Evolutionary conservation across 2,113 vertebrate species (phyloP).

Genomic region (Fregata magnificens): DNA sequence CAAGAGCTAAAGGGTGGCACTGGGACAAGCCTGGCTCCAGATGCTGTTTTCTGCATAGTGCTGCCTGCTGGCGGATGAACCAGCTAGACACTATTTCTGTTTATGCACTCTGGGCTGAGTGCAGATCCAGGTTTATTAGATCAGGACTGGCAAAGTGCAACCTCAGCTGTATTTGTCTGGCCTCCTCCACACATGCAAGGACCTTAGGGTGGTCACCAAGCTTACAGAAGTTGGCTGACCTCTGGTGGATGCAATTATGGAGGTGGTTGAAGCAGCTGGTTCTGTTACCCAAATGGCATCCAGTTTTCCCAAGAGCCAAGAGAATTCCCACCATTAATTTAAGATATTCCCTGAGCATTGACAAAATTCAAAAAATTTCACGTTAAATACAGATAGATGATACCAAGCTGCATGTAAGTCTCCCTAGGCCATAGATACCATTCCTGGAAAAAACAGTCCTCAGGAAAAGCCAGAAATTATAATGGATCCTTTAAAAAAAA

Average conservation of each 20-base stretch:
- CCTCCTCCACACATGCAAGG: not conserved
- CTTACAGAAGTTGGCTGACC: not conserved
- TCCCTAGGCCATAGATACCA: not conserved
- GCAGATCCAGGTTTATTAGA: not conserved
- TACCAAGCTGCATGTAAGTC: not conserved
- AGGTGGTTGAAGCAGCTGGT: not conserved
- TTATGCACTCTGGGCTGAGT: not conserved
- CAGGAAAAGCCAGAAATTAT: not conserved
- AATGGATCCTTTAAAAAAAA: not conserved
- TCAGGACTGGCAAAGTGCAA: not conserved
- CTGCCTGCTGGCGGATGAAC: not conserved
- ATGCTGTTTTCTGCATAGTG: not conserved
- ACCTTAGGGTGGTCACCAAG: not conserved
- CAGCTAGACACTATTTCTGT: not conserved
- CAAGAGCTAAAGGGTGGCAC: not conserved
- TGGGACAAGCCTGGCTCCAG: not conserved
- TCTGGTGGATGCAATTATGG: not conserved
- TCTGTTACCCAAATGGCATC: not conserved
- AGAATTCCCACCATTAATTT: not conserved
- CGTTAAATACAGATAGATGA: not conserved
- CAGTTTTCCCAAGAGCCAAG: not conserved
- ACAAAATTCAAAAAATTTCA: not conserved
- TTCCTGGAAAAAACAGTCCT: not conserved
- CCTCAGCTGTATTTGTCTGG: not conserved
- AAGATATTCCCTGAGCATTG: not conserved